These are phyloP conservation scores for Etheostoma cragini DNA, from an alignment of 2,113 vertebrate genomes.

Conservation along the genomic window DNA sequence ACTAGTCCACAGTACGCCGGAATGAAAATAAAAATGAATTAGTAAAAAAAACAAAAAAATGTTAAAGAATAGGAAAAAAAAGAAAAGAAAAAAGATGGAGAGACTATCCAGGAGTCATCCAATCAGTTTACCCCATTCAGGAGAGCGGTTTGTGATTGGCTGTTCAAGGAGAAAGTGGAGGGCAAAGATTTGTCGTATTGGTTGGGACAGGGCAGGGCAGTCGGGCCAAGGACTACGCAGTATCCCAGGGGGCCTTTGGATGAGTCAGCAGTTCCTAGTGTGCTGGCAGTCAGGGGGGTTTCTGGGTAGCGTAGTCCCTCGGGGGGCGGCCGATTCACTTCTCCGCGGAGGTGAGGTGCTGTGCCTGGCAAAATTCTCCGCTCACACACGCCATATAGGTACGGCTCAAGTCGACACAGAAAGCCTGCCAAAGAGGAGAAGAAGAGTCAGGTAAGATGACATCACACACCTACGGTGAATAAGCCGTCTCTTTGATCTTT, in stretches of 20 bases:
- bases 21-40: slow-evolving; percentile 65
- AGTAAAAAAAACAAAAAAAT: slow-evolving; percentile 41
- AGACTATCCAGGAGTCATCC: slow-evolving; percentile 88
- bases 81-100: slow-evolving; percentile 79
- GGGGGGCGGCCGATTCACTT: slow-evolving; percentile 91
- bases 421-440: slow-evolving; percentile 84
- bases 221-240: slow-evolving; percentile 83
- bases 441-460: neutral
- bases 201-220: slow-evolving; percentile 66
- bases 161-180: slow-evolving; percentile 82
- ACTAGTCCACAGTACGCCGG: slow-evolving; percentile 79
- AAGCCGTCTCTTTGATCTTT: neutral
- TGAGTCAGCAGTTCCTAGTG: slow-evolving; percentile 75
- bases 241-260: slow-evolving; percentile 76
- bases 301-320: slow-evolving; percentile 86
- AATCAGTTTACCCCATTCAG: slow-evolving; percentile 89
- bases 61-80: slow-evolving; percentile 49
- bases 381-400: slow-evolving; percentile 99
- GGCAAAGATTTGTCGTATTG: slow-evolving; percentile 73
- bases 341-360: slow-evolving; percentile 96
- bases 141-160: slow-evolving; percentile 86
- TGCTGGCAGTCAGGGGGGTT: slow-evolving; percentile 83
- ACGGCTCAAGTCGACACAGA: slow-evolving; percentile 91
- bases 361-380: slow-evolving; percentile 99
- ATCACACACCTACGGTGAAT: neutral